Percentiles rank a stretch among this genome's conserved stretches.
Conservation (phyloP, 2,797 vertebrate species). For the Darevskia nairensis region DNA sequence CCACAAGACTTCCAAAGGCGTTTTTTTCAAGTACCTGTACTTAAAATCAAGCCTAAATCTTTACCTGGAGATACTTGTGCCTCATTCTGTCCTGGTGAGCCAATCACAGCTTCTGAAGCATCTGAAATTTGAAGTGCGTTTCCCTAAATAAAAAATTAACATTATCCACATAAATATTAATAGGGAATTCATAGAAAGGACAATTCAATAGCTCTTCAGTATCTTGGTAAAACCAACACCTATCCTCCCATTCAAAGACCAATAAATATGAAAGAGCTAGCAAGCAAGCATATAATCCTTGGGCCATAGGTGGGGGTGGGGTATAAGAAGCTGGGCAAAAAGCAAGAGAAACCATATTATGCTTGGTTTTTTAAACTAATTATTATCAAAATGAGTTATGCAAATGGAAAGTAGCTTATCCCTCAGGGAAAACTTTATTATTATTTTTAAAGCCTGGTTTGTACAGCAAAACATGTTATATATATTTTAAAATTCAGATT, state of each 20-base stretch:
- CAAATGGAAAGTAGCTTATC: not conserved
- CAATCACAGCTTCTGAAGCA: slow-evolving; percentile 21
- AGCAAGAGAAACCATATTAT: not conserved
- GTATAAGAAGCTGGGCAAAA: not conserved
- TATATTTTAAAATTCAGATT: not conserved
- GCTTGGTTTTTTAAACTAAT: not conserved
- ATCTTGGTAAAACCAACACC: not conserved
- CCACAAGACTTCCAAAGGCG: not conserved
- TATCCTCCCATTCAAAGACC: not conserved
- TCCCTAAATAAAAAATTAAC: slow-evolving; percentile 62
- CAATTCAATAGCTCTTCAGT: not conserved
- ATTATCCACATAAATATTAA: slow-evolving; percentile 10
- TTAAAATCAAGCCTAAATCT: not conserved
- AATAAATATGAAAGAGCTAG: not conserved
- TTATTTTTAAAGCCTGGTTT: not conserved
- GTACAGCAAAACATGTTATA: not conserved
- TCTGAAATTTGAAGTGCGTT: slow-evolving; percentile 44
- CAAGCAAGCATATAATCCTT: not conserved
- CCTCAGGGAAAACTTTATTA: not conserved
- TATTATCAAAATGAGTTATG: not conserved
- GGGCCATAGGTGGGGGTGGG: too few species aligned
- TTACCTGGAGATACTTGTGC: slow-evolving; percentile 69
- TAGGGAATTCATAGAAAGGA: not conserved
- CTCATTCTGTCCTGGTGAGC: slow-evolving; percentile 1
- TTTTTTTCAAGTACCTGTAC: too few species aligned